phyloP scores from a whole-genome alignment of 2,888 invertebrate species.

The Spodoptera exigua region DNA sequence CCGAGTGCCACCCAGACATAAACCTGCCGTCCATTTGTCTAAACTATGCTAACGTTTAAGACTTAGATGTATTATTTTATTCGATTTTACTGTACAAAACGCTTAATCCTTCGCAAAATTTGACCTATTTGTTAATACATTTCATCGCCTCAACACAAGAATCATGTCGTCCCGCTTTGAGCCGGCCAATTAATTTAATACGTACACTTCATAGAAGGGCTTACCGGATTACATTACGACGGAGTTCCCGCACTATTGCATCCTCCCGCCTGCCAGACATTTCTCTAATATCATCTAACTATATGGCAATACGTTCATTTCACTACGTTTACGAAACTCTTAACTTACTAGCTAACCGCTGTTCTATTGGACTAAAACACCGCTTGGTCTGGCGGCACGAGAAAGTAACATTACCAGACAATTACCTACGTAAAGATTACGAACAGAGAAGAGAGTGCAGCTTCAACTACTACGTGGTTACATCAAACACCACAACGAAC shows the following conservation, averaged over 20 bases:
- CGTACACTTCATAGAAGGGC: conserved; percentile 87
- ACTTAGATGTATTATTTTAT: conserved; percentile 75
- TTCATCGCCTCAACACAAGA: conserved; percentile 68
- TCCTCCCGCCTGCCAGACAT: conserved; percentile 84
- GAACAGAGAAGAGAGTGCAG: conserved; percentile 69
- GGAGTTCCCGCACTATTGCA: conserved; percentile 77
- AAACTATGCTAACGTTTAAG: conserved; percentile 80
- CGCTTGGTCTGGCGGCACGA: conserved; percentile 65
- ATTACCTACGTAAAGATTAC: conserved; percentile 77
- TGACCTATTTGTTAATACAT: conserved; percentile 78
- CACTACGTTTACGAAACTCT: conserved; percentile 83
- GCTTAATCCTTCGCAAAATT: conserved; percentile 84
- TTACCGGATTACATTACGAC: conserved; percentile 71
- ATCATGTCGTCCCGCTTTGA: conserved; percentile 74
- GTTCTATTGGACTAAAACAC: conserved; percentile 81
- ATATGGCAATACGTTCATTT: conserved; percentile 84
- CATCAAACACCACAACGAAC: conserved; percentile 36
- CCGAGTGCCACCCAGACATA: conserved; percentile 73
- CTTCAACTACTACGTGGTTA: conserved; percentile 54
- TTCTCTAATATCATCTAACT: conserved; percentile 84
- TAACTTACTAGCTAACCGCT: conserved; percentile 80
- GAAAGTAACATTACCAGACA: conserved; percentile 76
- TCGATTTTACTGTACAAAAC: conserved; percentile 87
- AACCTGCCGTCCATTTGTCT: conserved; percentile 74
- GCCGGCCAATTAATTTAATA: conserved; percentile 75